A percentile compares a stretch with the other conserved stretches of the same genome.
Conservation (phyloP, 2,113 vertebrate species). For the Heterocephalus glaber region DNA sequence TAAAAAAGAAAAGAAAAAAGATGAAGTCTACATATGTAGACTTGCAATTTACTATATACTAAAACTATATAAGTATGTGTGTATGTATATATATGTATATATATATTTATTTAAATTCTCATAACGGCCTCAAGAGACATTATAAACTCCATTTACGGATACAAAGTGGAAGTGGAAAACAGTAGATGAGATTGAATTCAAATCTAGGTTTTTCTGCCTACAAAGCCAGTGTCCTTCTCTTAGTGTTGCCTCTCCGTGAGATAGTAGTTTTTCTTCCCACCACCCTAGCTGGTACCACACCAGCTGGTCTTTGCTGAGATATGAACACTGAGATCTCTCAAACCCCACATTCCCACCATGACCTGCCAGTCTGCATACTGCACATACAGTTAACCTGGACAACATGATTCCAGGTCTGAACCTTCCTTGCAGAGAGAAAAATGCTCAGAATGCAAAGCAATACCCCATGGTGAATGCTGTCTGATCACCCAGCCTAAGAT, state of each 20-base stretch:
- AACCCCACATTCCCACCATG: not conserved
- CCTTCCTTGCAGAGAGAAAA: not conserved
- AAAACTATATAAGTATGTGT: not conserved
- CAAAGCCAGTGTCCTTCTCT: not conserved
- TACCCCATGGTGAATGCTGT: not conserved
- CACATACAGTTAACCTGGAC: not conserved
- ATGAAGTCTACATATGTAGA: not conserved
- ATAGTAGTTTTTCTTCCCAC: not conserved
- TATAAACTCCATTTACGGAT: not conserved
- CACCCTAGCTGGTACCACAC: not conserved
- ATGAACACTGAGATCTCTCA: not conserved
- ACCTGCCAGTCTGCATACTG: not conserved
- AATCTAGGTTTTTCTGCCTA: not conserved
- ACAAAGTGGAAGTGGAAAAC: not conserved
- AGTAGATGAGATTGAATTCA: not conserved
- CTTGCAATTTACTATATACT: not conserved
- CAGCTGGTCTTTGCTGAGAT: not conserved
- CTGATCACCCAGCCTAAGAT: not conserved
- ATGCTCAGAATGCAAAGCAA: not conserved
- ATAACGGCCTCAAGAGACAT: not conserved
- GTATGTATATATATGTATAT: not conserved
- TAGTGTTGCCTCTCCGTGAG: not conserved
- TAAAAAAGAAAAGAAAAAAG: not conserved
- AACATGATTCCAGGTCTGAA: not conserved
- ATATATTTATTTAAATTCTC: conserved; percentile 2